These are phyloP conservation scores for Hucho hucho DNA, from an alignment of 2,113 vertebrate species.

Conservation along the genomic window DNA sequence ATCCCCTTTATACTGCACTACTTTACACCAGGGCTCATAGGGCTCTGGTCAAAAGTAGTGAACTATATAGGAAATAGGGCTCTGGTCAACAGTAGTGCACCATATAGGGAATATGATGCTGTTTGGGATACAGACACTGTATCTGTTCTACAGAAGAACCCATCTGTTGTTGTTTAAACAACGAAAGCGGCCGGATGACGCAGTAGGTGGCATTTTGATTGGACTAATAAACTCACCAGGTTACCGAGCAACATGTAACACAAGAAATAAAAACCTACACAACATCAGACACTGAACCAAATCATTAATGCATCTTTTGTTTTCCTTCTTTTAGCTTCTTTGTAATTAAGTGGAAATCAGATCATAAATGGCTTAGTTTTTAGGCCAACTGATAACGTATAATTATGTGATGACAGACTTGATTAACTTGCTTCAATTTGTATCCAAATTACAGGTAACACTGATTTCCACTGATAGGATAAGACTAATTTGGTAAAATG, in stretches of 20 bases:
- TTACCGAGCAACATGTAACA: slow-evolving; percentile 1
- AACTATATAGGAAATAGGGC: too few species aligned
- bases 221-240: background rate
- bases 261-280: background rate
- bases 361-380: background rate
- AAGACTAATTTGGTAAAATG: background rate
- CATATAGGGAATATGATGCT: too few species aligned
- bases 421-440: too few species aligned
- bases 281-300: background rate
- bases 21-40: too few species aligned
- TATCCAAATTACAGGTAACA: background rate
- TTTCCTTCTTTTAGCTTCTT: background rate
- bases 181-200: background rate
- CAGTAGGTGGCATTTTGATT: background rate
- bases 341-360: background rate
- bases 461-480: background rate
- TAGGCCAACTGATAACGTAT: background rate
- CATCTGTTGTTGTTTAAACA: slow-evolving; percentile 33
- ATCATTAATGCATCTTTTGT: background rate
- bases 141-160: slow-evolving; percentile 1
- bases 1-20: too few species aligned
- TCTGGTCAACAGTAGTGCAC: too few species aligned
- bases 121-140: too few species aligned
- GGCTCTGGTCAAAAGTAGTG: too few species aligned
- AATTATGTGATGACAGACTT: background rate